A percentile compares a stretch with the other conserved stretches of the same genome.
phyloP scores from a whole-genome alignment of 2,797 vertebrate genomes.

The Benthosema pterotum region DNA sequence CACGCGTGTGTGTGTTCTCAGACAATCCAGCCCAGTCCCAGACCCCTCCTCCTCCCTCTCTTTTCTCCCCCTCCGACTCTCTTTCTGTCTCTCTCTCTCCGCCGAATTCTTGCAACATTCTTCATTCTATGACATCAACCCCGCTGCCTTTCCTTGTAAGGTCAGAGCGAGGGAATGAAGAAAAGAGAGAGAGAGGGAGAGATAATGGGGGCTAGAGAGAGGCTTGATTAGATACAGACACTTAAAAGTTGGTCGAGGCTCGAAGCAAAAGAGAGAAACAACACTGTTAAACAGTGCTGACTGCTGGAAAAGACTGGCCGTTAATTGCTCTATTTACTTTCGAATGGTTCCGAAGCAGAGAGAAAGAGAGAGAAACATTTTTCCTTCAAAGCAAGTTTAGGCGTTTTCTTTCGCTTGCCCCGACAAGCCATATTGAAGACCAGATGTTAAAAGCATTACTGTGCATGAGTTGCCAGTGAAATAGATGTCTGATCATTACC shows the following conservation, averaged over 20 bases:
- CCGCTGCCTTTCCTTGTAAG: constrained; percentile 87
- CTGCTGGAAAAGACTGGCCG: constrained; percentile 12
- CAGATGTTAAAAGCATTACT: constrained; percentile 47
- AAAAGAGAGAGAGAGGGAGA: constrained; percentile 67
- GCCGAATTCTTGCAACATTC: constrained; percentile 84
- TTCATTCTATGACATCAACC: constrained; percentile 87
- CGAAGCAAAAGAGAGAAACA: constrained; percentile 41
- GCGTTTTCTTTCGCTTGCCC: constrained; percentile 33
- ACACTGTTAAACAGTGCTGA: constrained; percentile 9
- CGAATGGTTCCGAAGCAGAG: neutral
- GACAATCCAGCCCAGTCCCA: constrained; percentile 61
- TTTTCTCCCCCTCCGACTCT: constrained; percentile 12
- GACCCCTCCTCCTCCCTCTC: constrained; percentile 47
- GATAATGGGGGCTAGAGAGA: constrained; percentile 73
- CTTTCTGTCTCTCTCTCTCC: constrained; percentile 60
- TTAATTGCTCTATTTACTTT: constrained; percentile 27
- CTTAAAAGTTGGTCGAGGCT: constrained; percentile 53
- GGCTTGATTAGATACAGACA: constrained; percentile 81
- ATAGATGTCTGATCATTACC: constrained; percentile 30
- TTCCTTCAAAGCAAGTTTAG: constrained; percentile 3
- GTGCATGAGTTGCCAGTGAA: constrained; percentile 18
- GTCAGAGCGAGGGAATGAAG: constrained; percentile 79
- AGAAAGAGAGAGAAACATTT: constrained; percentile 14
- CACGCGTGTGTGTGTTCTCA: constrained; percentile 47
- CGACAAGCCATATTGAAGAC: constrained; percentile 38